Evolutionary conservation across 2,113 vertebrate genomes (phyloP).

Genomic region (Platichthys flesus): DNA sequence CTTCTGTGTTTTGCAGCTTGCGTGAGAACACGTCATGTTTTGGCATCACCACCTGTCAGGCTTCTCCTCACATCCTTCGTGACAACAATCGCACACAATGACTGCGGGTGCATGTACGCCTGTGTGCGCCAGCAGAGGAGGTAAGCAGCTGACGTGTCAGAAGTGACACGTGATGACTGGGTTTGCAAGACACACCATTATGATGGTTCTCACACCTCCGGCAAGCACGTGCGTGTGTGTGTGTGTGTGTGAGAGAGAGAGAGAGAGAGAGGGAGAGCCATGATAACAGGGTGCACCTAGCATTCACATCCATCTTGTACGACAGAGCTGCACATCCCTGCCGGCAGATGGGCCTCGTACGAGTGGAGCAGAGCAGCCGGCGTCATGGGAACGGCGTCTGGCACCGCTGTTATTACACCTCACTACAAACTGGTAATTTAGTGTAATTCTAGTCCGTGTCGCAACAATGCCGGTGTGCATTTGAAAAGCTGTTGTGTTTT

Average conservation of each 20-base stretch:
- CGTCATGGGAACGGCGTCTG: constrained; percentile 50
- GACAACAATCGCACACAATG: constrained; percentile 48
- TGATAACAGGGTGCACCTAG: constrained; percentile 57
- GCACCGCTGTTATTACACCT: constrained; percentile 56
- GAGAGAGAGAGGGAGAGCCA: constrained; percentile 1
- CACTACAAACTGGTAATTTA: constrained; percentile 59
- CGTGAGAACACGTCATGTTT: constrained; percentile 16
- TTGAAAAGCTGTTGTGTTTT: constrained; percentile 59
- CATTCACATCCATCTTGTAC: constrained; percentile 17
- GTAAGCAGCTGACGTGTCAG: constrained; percentile 60
- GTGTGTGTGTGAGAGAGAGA: not conserved
- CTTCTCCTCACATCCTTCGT: constrained; percentile 19
- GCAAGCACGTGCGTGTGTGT: constrained; percentile 22
- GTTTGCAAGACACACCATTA: constrained; percentile 68
- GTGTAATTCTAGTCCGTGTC: constrained; percentile 66
- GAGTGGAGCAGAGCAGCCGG: constrained; percentile 22
- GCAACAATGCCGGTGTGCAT: constrained; percentile 55
- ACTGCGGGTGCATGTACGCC: constrained; percentile 13
- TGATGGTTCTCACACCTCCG: constrained; percentile 61
- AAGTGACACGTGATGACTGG: constrained; percentile 65
- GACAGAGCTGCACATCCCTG: constrained; percentile 37
- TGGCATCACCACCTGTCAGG: constrained; percentile 45
- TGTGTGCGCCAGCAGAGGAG: constrained; percentile 23
- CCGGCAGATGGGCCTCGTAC: constrained; percentile 39
- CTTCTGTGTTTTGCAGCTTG: constrained; percentile 3